Conservation (phyloP, 2,113 vertebrate species). For the Leucoraja erinaceus region DNA sequence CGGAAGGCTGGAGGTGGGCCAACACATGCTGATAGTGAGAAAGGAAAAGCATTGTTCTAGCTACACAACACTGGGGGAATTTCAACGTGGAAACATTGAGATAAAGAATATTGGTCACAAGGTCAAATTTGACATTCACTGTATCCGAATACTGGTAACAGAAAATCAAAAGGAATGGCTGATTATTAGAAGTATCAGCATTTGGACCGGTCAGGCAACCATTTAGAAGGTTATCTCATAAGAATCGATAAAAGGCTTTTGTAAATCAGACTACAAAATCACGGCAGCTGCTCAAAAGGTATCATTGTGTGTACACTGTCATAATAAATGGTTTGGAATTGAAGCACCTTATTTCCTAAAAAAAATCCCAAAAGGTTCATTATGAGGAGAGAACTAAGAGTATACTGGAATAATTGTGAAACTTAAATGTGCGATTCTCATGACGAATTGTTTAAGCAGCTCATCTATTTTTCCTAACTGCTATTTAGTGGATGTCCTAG, state of each 20-base stretch:
- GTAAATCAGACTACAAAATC: constrained; percentile 13
- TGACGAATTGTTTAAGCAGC: background rate
- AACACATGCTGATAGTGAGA: constrained; percentile 70
- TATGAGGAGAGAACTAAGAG: background rate
- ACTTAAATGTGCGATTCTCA: background rate
- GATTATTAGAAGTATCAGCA: constrained; percentile 87
- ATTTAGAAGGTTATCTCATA: constrained; percentile 46
- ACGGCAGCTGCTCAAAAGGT: constrained; percentile 12
- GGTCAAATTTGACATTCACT: constrained; percentile 85
- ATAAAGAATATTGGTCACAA: constrained; percentile 83
- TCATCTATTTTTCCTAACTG: background rate
- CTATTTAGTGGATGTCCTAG: background rate
- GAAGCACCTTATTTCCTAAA: background rate
- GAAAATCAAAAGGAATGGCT: constrained; percentile 93
- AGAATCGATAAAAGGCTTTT: background rate
- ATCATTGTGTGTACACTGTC: background rate
- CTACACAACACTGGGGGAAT: constrained; percentile 84
- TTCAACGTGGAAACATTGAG: constrained; percentile 88
- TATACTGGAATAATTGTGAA: background rate
- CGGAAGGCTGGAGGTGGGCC: constrained; percentile 85
- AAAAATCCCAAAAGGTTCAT: background rate
- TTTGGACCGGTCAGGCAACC: constrained; percentile 82
- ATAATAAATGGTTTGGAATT: background rate
- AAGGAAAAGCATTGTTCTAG: constrained; percentile 77
- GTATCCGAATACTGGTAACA: constrained; percentile 85